Conservation (phyloP, 2,113 vertebrate genomes). For the Apodemus sylvaticus region DNA sequence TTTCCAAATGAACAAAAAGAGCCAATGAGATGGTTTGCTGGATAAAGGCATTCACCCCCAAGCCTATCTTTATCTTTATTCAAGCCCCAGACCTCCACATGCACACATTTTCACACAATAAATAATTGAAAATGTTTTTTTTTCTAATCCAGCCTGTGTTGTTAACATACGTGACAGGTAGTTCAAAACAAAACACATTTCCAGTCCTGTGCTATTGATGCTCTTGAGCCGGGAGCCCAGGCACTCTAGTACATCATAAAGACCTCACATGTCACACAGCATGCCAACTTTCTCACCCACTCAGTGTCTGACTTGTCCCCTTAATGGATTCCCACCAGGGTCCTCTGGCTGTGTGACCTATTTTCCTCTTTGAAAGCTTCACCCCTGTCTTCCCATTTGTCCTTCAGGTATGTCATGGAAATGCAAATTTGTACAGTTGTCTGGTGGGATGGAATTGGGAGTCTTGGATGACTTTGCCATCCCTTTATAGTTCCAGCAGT, state of each 20-base stretch:
- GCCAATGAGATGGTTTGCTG: background rate
- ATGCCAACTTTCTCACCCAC: background rate
- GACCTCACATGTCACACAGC: conserved; percentile 70
- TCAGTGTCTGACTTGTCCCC: background rate
- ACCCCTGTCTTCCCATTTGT: background rate
- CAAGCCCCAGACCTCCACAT: background rate
- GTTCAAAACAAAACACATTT: background rate
- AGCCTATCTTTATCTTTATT: too few species aligned
- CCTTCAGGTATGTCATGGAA: conserved; percentile 54
- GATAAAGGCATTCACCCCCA: background rate
- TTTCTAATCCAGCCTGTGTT: background rate
- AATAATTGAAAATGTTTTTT: background rate
- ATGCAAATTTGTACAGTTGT: background rate
- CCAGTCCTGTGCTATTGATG: background rate
- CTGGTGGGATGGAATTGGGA: background rate
- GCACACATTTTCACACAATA: background rate
- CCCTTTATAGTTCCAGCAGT: background rate
- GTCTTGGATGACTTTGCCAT: background rate
- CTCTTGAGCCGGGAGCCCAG: conserved; percentile 4
- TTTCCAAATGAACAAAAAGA: background rate
- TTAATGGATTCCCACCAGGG: conserved; percentile 51
- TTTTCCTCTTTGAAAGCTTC: conserved; percentile 35
- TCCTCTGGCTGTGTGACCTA: conserved; percentile 36
- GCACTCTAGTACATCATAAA: conserved; percentile 60
- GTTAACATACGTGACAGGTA: background rate